Conservation (phyloP, 2,888 invertebrate genomes). For the Drosophila engyochracea region DNA sequence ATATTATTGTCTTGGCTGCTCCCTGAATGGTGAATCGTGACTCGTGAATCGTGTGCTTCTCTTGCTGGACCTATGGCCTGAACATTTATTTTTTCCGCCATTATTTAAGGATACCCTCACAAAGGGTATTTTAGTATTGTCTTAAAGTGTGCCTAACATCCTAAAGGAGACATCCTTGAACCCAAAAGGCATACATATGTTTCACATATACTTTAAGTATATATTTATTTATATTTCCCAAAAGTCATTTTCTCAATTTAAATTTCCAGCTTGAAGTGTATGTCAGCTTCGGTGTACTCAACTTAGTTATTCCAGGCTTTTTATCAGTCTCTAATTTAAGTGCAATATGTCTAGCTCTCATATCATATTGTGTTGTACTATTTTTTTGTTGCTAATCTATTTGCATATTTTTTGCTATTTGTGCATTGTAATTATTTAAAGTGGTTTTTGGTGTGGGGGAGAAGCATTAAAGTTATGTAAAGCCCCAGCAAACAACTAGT, state of each 20-base stretch:
- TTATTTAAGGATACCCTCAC: slow-evolving; percentile 24
- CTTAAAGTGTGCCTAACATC: background rate
- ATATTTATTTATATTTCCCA: background rate
- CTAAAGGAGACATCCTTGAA: fast-evolving
- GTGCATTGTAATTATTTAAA: slow-evolving; percentile 75
- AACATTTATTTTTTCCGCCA: slow-evolving; percentile 45
- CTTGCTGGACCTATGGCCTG: slow-evolving; percentile 53
- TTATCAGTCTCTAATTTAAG: slow-evolving; percentile 53
- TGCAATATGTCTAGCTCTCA: slow-evolving; percentile 47
- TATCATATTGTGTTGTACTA: slow-evolving; percentile 57
- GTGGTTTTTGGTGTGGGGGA: slow-evolving; percentile 54
- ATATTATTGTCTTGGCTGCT: slow-evolving; percentile 74
- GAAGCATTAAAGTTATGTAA: slow-evolving; percentile 32
- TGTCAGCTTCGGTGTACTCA: background rate
- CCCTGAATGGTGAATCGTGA: slow-evolving; percentile 62
- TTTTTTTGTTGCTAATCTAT: slow-evolving; percentile 35
- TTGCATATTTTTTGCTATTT: slow-evolving; percentile 31
- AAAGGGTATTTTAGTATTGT: background rate
- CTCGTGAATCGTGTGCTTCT: slow-evolving; percentile 58
- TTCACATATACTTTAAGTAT: background rate
- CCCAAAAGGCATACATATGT: no score
- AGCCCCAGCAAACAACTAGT: slow-evolving; percentile 2
- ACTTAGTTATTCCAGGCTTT: background rate
- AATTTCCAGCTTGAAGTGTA: background rate
- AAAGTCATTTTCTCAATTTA: background rate